phyloP scores from a whole-genome alignment of 2,797 vertebrate species.

The Amblyraja radiata region DNA sequence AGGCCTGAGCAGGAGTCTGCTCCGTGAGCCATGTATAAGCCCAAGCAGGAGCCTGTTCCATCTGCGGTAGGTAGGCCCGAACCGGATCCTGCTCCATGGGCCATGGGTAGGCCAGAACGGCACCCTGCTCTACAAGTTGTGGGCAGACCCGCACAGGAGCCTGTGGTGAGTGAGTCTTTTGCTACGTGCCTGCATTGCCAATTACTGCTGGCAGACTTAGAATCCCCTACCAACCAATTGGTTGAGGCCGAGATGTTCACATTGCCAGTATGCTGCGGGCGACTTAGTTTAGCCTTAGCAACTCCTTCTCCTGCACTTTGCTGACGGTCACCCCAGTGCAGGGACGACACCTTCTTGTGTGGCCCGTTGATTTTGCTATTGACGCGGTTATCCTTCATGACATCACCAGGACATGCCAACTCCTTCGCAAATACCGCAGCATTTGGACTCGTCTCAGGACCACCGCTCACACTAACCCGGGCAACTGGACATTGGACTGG shows the following conservation, averaged over 20 bases:
- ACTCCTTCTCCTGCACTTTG: neutral
- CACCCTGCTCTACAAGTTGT: neutral
- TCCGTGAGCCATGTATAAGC: too few relatives aligned
- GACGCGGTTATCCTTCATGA: slow-evolving; percentile 45
- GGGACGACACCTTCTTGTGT: slow-evolving; percentile 43
- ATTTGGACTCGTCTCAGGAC: slow-evolving; percentile 39
- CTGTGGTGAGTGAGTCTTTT: neutral
- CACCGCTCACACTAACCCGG: slow-evolving; percentile 43
- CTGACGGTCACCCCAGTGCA: too few relatives aligned
- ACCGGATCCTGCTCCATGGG: too few relatives aligned
- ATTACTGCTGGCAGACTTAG: neutral
- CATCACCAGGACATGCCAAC: slow-evolving; percentile 42
- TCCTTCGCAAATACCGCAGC: slow-evolving; percentile 43
- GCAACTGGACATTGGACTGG: slow-evolving; percentile 50
- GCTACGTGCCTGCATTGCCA: neutral
- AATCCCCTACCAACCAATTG: neutral
- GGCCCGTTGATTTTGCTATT: neutral
- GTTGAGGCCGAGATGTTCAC: too few relatives aligned
- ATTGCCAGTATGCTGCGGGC: neutral
- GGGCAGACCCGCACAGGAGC: too few relatives aligned
- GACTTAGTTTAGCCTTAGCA: too few relatives aligned
- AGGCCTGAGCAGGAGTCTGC: too few relatives aligned
- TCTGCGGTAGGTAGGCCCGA: too few relatives aligned
- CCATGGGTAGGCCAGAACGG: neutral
- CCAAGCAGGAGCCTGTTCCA: neutral